Percentiles rank a stretch among this genome's conserved stretches.
Conservation (phyloP, 2,113 vertebrate genomes). For the Piaya cayana region DNA sequence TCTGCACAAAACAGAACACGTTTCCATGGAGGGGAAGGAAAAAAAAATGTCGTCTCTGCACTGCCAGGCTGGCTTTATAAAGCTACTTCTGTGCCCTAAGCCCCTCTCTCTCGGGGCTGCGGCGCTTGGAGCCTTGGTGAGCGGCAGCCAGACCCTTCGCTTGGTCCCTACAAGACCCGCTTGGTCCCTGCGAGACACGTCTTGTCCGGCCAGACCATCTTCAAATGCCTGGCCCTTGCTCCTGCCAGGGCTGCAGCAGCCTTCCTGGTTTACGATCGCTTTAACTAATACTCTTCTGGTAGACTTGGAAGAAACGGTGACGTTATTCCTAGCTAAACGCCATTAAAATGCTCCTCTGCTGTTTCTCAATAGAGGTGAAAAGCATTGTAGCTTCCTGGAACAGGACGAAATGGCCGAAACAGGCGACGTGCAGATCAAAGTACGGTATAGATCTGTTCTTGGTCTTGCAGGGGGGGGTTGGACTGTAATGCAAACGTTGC, state of each 20-base stretch:
- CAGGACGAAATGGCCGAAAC: conserved; percentile 22
- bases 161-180: neutral
- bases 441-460: neutral
- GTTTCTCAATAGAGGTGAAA: conserved; percentile 21
- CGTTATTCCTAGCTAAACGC: neutral
- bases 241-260: neutral
- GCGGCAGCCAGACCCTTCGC: neutral
- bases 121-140: neutral
- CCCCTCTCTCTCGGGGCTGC: neutral
- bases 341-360: conserved; percentile 19
- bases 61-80: neutral
- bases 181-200: neutral
- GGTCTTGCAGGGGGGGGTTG: neutral
- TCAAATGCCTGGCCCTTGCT: neutral
- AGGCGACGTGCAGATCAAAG: conserved; percentile 36
- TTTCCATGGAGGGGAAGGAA: conserved; percentile 16
- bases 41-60: neutral
- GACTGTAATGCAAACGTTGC: conserved; percentile 5
- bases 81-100: neutral
- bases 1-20: conserved; percentile 58
- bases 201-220: neutral
- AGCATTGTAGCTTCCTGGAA: conserved; percentile 22
- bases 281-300: neutral
- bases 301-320: neutral
- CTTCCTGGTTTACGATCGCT: neutral